These are phyloP conservation scores for Numenius arquata DNA, from an alignment of 2,113 vertebrate genomes.

Conservation along the genomic window DNA sequence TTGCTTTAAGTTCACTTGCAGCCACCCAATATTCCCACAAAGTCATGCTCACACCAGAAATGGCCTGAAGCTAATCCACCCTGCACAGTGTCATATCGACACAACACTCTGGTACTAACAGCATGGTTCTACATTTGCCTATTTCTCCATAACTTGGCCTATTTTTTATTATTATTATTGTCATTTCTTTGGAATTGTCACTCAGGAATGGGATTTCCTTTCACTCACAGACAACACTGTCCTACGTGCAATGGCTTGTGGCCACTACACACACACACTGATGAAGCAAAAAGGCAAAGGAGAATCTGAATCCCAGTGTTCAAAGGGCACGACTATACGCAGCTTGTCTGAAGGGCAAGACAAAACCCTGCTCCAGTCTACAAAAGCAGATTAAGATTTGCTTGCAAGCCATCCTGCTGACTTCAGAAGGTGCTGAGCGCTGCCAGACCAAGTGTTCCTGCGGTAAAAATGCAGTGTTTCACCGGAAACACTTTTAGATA, in stretches of 20 bases:
- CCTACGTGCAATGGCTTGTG: background rate
- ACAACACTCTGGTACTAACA: background rate
- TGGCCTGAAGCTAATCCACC: background rate
- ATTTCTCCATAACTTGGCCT: background rate
- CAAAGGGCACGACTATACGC: background rate
- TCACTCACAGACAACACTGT: background rate
- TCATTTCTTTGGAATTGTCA: background rate
- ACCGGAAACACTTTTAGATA: too few relatives aligned
- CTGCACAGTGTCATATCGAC: fast-evolving
- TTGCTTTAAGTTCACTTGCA: background rate
- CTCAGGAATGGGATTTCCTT: background rate
- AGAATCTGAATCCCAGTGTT: background rate
- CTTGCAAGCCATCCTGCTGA: background rate
- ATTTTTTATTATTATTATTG: too few relatives aligned
- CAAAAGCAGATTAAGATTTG: background rate
- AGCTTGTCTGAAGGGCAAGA: background rate
- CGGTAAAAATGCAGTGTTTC: background rate
- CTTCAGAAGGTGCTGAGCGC: background rate
- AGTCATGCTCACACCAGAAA: background rate
- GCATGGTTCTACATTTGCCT: background rate
- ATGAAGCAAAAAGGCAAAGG: background rate
- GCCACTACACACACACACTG: too few relatives aligned
- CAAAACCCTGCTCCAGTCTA: background rate
- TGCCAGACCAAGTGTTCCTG: background rate
- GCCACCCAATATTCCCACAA: background rate